phyloP scores from a whole-genome alignment of 2,113 vertebrate species.

The Abramis brama region DNA sequence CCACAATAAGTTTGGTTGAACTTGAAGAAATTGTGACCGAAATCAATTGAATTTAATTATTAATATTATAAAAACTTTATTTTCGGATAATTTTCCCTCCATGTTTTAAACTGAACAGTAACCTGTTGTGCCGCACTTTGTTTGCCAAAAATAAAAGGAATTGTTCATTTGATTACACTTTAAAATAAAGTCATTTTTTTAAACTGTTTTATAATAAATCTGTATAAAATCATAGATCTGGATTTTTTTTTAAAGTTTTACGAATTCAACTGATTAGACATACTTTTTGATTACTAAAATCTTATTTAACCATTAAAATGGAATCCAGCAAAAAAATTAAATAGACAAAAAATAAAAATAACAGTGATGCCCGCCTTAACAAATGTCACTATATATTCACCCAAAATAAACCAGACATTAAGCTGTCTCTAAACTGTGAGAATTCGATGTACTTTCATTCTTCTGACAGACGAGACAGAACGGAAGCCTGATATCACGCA shows the following conservation, averaged over 20 bases:
- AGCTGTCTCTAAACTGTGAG: neutral
- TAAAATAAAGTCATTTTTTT: neutral
- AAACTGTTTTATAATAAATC: too few species aligned
- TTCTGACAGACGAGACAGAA: neutral
- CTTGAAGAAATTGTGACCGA: neutral
- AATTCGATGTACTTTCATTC: neutral
- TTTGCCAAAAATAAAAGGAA: neutral
- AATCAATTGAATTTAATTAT: neutral
- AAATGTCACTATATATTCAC: neutral
- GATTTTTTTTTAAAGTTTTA: neutral
- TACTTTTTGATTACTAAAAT: neutral
- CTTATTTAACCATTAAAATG: neutral
- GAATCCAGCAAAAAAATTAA: neutral
- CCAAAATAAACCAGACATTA: neutral
- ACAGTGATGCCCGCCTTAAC: neutral
- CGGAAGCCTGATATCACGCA: constrained; percentile 5
- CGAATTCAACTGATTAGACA: neutral
- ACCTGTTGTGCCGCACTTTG: neutral
- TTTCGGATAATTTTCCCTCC: neutral
- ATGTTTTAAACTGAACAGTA: neutral
- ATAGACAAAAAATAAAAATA: neutral
- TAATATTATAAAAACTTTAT: neutral
- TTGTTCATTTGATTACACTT: neutral
- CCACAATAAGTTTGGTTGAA: neutral
- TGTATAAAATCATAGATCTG: neutral